Conservation (phyloP, 2,797 vertebrate species). For the Argentina silus region DNA sequence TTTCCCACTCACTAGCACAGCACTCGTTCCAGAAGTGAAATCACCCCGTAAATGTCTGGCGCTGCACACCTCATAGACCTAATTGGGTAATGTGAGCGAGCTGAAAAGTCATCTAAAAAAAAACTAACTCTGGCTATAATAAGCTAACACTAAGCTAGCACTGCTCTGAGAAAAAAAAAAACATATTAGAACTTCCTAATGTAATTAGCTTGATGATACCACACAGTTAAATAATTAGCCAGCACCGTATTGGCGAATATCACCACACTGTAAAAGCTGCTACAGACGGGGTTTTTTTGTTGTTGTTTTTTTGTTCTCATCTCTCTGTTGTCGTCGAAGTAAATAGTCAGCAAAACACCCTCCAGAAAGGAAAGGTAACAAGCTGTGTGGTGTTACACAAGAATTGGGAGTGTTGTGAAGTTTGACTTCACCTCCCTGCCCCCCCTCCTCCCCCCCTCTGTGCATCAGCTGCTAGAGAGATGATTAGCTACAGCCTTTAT, state of each 20-base stretch:
- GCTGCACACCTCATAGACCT: constrained; percentile 47
- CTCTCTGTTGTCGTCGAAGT: constrained; percentile 46
- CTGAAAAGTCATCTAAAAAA: constrained; percentile 16
- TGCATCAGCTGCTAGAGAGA: background rate
- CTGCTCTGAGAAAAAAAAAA: constrained; percentile 38
- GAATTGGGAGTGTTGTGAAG: constrained; percentile 35
- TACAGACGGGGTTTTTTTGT: background rate
- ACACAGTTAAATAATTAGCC: constrained; percentile 67
- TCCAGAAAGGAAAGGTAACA: constrained; percentile 43
- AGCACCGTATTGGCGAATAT: constrained; percentile 61
- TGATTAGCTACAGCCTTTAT: background rate
- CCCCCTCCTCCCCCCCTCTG: constrained; percentile 38
- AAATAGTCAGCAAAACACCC: constrained; percentile 45
- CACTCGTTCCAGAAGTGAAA: background rate
- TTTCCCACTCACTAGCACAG: background rate
- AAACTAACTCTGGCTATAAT: constrained; percentile 51
- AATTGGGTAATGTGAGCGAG: constrained; percentile 52
- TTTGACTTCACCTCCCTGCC: constrained; percentile 39
- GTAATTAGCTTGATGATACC: constrained; percentile 59
- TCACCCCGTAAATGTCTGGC: constrained; percentile 21
- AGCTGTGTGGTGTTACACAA: constrained; percentile 42
- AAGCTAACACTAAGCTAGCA: constrained; percentile 36
- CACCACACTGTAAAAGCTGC: constrained; percentile 38
- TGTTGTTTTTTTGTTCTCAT: no score
- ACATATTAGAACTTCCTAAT: constrained; percentile 57